Conservation (phyloP, 2,113 vertebrate species). For the Tinamus guttatus region DNA sequence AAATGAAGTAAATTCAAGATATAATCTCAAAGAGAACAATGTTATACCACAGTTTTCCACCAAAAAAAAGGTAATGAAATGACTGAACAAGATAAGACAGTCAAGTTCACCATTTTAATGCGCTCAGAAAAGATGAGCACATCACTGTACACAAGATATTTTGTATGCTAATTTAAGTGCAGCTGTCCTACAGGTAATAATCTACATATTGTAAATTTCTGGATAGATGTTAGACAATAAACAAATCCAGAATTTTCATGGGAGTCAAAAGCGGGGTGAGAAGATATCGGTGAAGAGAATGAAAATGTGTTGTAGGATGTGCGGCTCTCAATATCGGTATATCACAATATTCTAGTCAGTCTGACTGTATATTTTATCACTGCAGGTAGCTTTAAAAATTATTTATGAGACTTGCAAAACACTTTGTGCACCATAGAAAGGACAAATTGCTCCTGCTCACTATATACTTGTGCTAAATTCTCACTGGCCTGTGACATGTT, state of each 20-base stretch:
- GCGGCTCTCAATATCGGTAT: not conserved
- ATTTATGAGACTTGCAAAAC: slow-evolving; percentile 51
- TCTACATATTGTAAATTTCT: not conserved
- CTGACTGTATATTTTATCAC: slow-evolving; percentile 20
- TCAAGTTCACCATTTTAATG: slow-evolving; percentile 7
- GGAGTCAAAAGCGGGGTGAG: not conserved
- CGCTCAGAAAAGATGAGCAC: not conserved
- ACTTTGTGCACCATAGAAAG: slow-evolving; percentile 46
- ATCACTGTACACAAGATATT: not conserved
- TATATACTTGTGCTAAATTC: not conserved
- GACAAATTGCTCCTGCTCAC: slow-evolving; percentile 43
- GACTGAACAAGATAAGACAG: not conserved
- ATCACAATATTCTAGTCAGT: not conserved
- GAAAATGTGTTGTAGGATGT: not conserved
- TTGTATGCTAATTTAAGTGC: slow-evolving; percentile 9
- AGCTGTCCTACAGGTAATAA: slow-evolving; percentile 7
- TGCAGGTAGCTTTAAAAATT: slow-evolving; percentile 43
- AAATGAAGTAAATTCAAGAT: slow-evolving; percentile 40
- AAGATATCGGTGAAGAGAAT: not conserved
- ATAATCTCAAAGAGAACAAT: slow-evolving; percentile 9
- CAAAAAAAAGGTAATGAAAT: not conserved
- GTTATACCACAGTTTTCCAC: not conserved
- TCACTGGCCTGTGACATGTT: not conserved
- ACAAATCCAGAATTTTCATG: not conserved
- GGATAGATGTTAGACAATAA: not conserved